Percentiles rank a stretch among this genome's conserved stretches.
Conservation (phyloP, 2,888 invertebrate species). For the Drosophila paracracens region DNA sequence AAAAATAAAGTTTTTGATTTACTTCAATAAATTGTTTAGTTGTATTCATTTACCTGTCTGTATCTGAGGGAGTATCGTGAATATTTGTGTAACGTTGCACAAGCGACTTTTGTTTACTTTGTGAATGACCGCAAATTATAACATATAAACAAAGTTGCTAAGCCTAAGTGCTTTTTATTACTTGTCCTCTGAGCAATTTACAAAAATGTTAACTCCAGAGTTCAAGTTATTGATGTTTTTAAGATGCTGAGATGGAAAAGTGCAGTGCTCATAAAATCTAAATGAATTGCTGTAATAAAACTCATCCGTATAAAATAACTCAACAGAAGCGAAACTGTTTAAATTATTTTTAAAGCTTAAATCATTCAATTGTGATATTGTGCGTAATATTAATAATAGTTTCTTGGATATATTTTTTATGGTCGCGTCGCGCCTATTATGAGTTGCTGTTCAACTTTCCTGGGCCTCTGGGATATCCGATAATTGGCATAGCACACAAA, state of each 20-base stretch:
- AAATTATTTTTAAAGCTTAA: neutral
- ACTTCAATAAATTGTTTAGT: too few relatives aligned
- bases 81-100: neutral
- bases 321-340: neutral
- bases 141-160: neutral
- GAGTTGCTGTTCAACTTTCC: neutral
- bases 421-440: slow-evolving; percentile 20
- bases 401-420: slow-evolving; percentile 2
- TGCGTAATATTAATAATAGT: neutral
- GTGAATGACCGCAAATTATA: neutral
- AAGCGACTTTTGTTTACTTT: neutral
- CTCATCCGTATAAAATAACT: neutral
- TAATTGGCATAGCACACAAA: slow-evolving; percentile 15
- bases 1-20: neutral
- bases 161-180: neutral
- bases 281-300: neutral
- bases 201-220: neutral
- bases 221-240: slow-evolving; percentile 1
- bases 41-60: too few relatives aligned
- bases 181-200: neutral
- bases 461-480: slow-evolving; percentile 22
- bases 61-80: neutral
- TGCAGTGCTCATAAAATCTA: neutral
- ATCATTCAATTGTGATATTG: neutral
- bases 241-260: neutral